phyloP scores from a whole-genome alignment of 2,888 invertebrate species.

The Orthosia cruda region DNA sequence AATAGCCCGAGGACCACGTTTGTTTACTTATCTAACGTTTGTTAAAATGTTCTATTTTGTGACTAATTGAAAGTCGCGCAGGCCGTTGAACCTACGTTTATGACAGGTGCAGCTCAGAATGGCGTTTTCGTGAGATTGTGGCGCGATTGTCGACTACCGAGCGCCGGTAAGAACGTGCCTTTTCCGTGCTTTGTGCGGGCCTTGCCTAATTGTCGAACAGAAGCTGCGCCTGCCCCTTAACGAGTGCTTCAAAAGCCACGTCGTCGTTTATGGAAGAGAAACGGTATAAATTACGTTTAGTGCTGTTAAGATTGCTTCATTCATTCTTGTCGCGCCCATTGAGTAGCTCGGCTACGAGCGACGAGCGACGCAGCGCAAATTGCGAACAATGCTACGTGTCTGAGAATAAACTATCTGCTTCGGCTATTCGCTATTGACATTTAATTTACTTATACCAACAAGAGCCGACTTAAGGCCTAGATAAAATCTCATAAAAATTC shows the following conservation, averaged over 20 bases:
- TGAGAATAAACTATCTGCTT: slow-evolving; percentile 79
- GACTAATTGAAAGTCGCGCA: slow-evolving; percentile 85
- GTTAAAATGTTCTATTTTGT: slow-evolving; percentile 84
- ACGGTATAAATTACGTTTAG: slow-evolving; percentile 86
- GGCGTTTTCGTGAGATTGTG: slow-evolving; percentile 91
- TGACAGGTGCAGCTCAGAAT: slow-evolving; percentile 90
- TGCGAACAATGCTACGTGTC: slow-evolving; percentile 82
- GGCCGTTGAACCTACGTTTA: slow-evolving; percentile 84
- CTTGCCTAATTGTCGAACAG: slow-evolving; percentile 89
- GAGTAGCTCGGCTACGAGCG: slow-evolving; percentile 80
- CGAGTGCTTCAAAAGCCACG: slow-evolving; percentile 78
- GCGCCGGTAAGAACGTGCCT: slow-evolving; percentile 82
- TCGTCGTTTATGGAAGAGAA: slow-evolving; percentile 88
- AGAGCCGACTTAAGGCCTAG: slow-evolving; percentile 66
- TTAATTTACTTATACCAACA: slow-evolving; percentile 78
- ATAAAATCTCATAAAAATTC: slow-evolving; percentile 64
- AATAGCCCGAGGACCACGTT: slow-evolving; percentile 90
- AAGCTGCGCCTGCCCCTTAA: slow-evolving; percentile 85
- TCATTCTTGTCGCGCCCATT: slow-evolving; percentile 87
- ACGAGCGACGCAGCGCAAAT: slow-evolving; percentile 78
- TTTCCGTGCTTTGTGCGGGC: slow-evolving; percentile 76
- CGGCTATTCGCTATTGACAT: slow-evolving; percentile 79
- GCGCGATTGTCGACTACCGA: slow-evolving; percentile 86
- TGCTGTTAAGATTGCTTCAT: slow-evolving; percentile 88
- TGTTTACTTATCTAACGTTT: slow-evolving; percentile 88